phyloP scores from a whole-genome alignment of 2,113 vertebrate genomes.

The Anguilla rostrata region DNA sequence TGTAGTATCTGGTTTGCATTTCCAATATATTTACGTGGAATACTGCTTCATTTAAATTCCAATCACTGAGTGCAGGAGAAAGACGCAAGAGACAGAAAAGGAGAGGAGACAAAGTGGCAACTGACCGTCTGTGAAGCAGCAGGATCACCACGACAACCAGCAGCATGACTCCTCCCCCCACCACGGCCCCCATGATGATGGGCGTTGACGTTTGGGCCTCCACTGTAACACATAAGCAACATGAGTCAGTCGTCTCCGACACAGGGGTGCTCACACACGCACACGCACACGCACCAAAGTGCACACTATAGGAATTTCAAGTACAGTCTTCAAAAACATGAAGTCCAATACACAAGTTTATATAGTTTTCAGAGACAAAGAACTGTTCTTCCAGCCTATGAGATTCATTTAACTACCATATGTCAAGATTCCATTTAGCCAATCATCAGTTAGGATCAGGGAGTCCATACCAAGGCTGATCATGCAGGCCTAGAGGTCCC shows the following conservation, averaged over 20 bases:
- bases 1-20: not conserved
- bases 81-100: not conserved
- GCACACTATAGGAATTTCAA: no score
- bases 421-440: no score
- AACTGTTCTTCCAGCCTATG: no score
- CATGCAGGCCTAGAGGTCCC: no score
- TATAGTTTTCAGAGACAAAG: no score
- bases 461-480: no score
- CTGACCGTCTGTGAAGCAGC: constrained; percentile 76
- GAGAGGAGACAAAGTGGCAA: constrained; percentile 25
- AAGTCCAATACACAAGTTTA: no score
- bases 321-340: no score
- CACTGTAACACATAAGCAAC: constrained; percentile 47
- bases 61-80: not conserved
- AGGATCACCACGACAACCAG: constrained; percentile 67
- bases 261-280: not conserved
- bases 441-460: no score
- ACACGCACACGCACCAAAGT: not conserved
- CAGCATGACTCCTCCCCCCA: constrained; percentile 64
- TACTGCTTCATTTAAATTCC: not conserved
- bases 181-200: constrained; percentile 67
- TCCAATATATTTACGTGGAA: not conserved
- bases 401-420: no score
- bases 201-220: constrained; percentile 66
- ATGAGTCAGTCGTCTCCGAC: not conserved